Conservation (phyloP, 2,797 vertebrate genomes). For the Alosa sapidissima region DNA sequence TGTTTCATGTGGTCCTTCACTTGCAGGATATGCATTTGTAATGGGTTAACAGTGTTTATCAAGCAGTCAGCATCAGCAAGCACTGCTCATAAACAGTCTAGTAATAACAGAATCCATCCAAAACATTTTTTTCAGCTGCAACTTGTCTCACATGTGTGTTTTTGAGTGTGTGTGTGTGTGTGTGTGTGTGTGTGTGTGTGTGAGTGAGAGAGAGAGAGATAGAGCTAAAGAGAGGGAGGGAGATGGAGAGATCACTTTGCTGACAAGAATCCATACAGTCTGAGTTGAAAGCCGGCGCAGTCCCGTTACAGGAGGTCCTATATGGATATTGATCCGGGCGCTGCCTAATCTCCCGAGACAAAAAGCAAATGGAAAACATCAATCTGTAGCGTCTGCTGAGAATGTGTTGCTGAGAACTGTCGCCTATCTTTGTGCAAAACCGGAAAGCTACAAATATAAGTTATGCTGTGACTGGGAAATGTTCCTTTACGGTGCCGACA, state of each 20-base stretch:
- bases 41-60: not conserved
- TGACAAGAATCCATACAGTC: conserved; percentile 18
- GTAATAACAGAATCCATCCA: conserved; percentile 12
- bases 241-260: conserved; percentile 17
- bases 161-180: no score
- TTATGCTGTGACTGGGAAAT: not conserved
- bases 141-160: not conserved
- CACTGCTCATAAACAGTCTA: not conserved
- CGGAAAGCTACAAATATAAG: not conserved
- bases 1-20: not conserved
- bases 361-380: conserved; percentile 26
- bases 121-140: not conserved
- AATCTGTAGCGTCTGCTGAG: conserved; percentile 8
- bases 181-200: no score
- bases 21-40: not conserved
- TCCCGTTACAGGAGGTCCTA: conserved; percentile 10
- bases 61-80: not conserved
- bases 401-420: not conserved
- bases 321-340: conserved; percentile 34
- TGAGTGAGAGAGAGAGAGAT: not conserved
- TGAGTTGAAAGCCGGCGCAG: not conserved
- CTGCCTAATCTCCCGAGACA: conserved; percentile 38
- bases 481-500: not conserved
- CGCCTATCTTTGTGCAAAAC: conserved; percentile 4
- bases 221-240: not conserved